Evolutionary conservation across 2,797 vertebrate species (phyloP), one percentile per base, ranked within the genome.

Genomic region (Rhinichthys osculus): DNA sequence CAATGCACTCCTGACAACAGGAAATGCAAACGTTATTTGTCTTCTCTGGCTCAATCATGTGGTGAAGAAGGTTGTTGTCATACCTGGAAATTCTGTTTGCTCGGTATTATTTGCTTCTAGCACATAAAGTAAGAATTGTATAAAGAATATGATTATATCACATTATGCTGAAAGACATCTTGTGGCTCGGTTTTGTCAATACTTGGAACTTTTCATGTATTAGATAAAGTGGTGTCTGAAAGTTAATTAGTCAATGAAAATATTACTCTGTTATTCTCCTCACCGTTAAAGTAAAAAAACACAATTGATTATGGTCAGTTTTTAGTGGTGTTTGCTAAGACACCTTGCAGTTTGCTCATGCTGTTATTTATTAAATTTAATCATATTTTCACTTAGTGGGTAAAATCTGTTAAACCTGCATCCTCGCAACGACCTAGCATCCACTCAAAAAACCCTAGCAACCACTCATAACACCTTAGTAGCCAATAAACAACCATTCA

Each of bases 1-100:
- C 78, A 90, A 90, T 92, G 89, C 85, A 88, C 91, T 93, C 91
- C 91, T 90, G 89, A 91, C 92, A 80, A 92, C 91, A 92, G 93
- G 93, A 92, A 86, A 86, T 69, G 74, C 72, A 66, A 87, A 83
- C 82, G 72, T 80, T 89, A 76, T 80, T 69, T 82, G 64, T 86
- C 87, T 82, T 79, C 78, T 52, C 76, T 21, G 67, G 52, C 47
- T 82, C 50, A 21, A 50, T 40, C 71, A 73, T 81, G 57, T 78
- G 79, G 10, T 42, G 47, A 42, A 64, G 72, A 6, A n/a, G 40
- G 42, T 38, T 44, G 69, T 76, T 71, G 59, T 40, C 40, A 2
- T n/a, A 11, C 47, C 44, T 85, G n/a, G 38, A 66, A 64, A 40
- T 77, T 67, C 6, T 66, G 54, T 33, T 54, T 14, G 23, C 23